phyloP scores from a whole-genome alignment of 2,888 invertebrate species.

The Apantesis nais region DNA sequence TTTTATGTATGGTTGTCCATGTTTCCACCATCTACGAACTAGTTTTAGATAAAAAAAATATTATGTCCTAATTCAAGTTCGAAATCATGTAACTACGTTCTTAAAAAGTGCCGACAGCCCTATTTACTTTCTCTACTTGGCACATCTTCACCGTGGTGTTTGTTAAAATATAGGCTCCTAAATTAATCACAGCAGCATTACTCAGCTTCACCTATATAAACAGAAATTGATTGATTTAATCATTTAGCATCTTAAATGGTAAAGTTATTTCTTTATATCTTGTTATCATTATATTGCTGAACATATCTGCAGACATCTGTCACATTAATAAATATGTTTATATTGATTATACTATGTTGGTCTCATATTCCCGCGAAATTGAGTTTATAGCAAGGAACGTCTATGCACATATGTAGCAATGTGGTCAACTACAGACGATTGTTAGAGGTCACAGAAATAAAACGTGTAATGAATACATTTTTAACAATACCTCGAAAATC shows the following conservation, averaged over 20 bases:
- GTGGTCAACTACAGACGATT: background rate
- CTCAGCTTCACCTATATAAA: slow-evolving; percentile 19
- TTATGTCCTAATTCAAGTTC: background rate
- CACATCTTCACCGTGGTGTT: slow-evolving; percentile 28
- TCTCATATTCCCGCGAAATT: slow-evolving; percentile 7
- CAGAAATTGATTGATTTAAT: slow-evolving; percentile 29
- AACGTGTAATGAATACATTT: slow-evolving; percentile 23
- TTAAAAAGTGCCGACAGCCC: slow-evolving; percentile 3
- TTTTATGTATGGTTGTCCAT: background rate
- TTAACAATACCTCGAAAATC: slow-evolving; percentile 21
- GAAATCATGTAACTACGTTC: background rate
- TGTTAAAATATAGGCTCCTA: slow-evolving; percentile 26
- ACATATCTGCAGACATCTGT: slow-evolving; percentile 3
- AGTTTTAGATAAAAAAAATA: background rate
- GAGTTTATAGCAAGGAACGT: background rate
- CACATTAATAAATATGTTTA: slow-evolving; percentile 16
- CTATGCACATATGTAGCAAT: background rate
- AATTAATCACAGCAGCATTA: slow-evolving; percentile 33
- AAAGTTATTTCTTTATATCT: slow-evolving; percentile 14
- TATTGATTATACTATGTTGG: slow-evolving; percentile 9
- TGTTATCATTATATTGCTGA: slow-evolving; percentile 3
- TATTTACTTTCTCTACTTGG: slow-evolving; percentile 7
- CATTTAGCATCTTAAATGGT: slow-evolving; percentile 19
- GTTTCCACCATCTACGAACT: background rate
- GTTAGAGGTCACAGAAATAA: slow-evolving; percentile 20